Evolutionary conservation across 1,140 invertebrate genomes (phyloP), one percentile per base, ranked within the genome.

Genomic region (Gerris buenoi): DNA sequence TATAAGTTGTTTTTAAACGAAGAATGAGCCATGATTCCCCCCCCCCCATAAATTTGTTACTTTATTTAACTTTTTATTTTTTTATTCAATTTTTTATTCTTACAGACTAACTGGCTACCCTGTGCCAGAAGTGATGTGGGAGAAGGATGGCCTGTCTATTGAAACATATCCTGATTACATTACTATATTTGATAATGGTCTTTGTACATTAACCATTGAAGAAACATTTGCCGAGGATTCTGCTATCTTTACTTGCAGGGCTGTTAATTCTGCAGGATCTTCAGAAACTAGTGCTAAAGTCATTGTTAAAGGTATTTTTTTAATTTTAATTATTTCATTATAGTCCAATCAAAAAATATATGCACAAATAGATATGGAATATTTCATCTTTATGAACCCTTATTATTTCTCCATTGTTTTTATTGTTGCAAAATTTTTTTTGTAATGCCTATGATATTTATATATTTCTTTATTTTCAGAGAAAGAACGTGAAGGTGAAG

Each of bases 181-280:
- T 0, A 79, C 75, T 25, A 67, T 66, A 28, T 81, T 73, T 68
- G 77, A 78, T 33, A 76, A 80, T 64, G 83, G 84, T 0, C 67
- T 81, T n/a, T 86, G 84, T 29, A 82, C 79, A 13, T 75, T 91
- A 5, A 86, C 80, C 0, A 90, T 91, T 68, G 88, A 89, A 70
- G 88, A 91, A 77, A 88, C 86, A 0, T 90, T 92, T 71, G 82
- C 85, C 10, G 90, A 92, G 76, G 91, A 94, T 76, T 88, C 88
- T 1, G 89, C 88, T 0, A 80, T 79, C 46, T 94, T 91, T 73
- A 88, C 83, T 1, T 89, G 89, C 68, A 82, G 81, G 71, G 88
- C 87, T 25, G 81, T 76, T 2, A 93, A 91, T 76, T 76, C 77
- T 14, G 79, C 79, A 62, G 90, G 89, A n/a, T 76, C 77, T 27